Evolutionary conservation across 2,113 vertebrate species (phyloP).

Genomic region (Uria lomvia): DNA sequence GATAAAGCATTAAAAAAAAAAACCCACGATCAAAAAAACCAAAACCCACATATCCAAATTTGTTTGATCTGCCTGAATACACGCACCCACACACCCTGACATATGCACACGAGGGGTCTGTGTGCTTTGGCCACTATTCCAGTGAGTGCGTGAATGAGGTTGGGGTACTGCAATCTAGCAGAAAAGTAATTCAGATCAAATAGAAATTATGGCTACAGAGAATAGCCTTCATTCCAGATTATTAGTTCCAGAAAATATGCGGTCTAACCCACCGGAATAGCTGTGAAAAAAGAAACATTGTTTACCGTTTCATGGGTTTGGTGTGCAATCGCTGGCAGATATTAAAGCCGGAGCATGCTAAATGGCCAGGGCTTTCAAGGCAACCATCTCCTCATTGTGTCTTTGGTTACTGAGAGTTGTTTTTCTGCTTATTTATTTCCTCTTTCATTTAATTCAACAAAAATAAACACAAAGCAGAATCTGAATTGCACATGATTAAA

Average conservation of each 20-base stretch:
- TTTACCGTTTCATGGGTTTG: not conserved
- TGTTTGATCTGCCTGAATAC: not conserved
- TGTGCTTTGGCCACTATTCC: not conserved
- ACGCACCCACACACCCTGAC: accelerated
- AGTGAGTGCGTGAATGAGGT: not conserved
- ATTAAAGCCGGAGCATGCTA: not conserved
- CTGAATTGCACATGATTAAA: not conserved
- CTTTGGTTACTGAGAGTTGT: not conserved
- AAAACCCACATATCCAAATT: not conserved
- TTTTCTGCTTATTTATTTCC: not conserved
- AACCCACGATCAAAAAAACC: not conserved
- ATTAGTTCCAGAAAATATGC: not conserved
- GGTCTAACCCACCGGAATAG: not conserved
- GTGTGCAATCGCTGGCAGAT: not conserved
- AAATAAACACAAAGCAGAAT: not conserved
- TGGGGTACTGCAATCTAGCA: not conserved
- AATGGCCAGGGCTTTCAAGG: not conserved
- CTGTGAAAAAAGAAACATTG: not conserved
- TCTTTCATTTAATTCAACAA: not conserved
- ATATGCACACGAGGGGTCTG: accelerated
- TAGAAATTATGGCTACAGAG: not conserved
- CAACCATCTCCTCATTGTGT: not conserved
- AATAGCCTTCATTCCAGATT: not conserved
- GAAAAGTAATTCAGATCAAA: not conserved
- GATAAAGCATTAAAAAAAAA: not conserved